Evolutionary conservation across 2,797 vertebrate species (phyloP).

Genomic region (Pseudopleuronectes americanus): DNA sequence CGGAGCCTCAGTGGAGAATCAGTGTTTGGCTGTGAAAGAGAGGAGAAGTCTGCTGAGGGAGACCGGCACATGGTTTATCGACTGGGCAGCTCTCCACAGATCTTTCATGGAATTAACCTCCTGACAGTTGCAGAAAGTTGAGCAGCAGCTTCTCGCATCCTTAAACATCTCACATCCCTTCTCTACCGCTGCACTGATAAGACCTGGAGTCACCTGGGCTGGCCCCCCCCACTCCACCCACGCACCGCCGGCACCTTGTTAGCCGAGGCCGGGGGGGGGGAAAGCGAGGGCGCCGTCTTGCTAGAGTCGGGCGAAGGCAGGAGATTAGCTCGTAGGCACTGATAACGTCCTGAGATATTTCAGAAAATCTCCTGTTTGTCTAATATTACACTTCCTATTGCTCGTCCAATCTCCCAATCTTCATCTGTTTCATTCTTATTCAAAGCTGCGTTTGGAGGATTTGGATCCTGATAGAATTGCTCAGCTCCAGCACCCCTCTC

Average conservation of each 20-base stretch:
- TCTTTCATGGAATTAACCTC: constrained; percentile 61
- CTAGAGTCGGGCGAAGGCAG: constrained; percentile 43
- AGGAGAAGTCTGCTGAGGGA: constrained; percentile 16
- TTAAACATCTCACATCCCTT: constrained; percentile 21
- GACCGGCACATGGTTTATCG: constrained; percentile 23
- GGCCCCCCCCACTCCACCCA: constrained; percentile 57
- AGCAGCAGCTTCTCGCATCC: constrained; percentile 40
- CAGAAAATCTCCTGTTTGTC: constrained; percentile 66
- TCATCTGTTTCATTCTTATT: constrained; percentile 77
- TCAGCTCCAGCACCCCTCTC: constrained; percentile 12
- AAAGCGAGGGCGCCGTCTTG: constrained; percentile 33
- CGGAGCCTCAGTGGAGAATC: constrained; percentile 7
- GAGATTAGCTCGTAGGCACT: constrained; percentile 43
- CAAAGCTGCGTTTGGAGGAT: constrained; percentile 75
- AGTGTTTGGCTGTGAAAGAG: background rate
- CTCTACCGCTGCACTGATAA: constrained; percentile 35
- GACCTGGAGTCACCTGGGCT: constrained; percentile 50
- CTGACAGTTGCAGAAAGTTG: constrained; percentile 52
- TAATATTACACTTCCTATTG: constrained; percentile 62
- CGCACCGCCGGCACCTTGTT: constrained; percentile 36
- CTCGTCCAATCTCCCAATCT: constrained; percentile 56
- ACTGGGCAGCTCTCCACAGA: constrained; percentile 41
- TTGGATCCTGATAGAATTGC: constrained; percentile 69
- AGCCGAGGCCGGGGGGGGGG: constrained; percentile 31
- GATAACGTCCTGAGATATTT: constrained; percentile 61